Evolutionary conservation across 2,797 vertebrate species (phyloP), one percentile per base, ranked within the genome.

Genomic region (Loris lydekkerianus): DNA sequence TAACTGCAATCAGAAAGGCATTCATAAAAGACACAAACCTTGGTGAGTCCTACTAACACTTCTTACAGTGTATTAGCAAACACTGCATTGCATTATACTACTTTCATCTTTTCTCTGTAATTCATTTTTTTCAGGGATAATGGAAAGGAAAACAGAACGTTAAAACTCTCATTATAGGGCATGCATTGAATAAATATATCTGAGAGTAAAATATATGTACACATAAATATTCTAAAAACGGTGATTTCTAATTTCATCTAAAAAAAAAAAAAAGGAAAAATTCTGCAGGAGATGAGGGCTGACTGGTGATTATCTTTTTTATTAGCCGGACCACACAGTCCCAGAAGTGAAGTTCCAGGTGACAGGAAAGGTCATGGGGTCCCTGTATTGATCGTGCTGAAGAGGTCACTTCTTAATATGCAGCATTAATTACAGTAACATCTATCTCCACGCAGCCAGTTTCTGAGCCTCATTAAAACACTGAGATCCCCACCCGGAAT

Each of bases 81-180:
- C 63, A 86, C 86, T 1, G 0, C 20, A 21, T 53, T 5, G 0
- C 37, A 49, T 78, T 63, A 21, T 20, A 61, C 29, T 34, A 10
- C 85, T 93, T 92, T 81, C 37, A 96, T 94, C 86, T 95, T 95
- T 91, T 91, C 82, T 89, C 89, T 31, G 58, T 95, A 86, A 97
- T 92, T 95, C 93, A 90, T 93, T 95, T 92, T 95, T 97, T 93
- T 96, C 87, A 58, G 87, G 70, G 94, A 97, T 87, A 97, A 97
- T 96, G 70, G 93, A 82, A 97, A 91, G 92, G 90, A 94, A 96
- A 96, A 95, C 82, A 94, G 76, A 88, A 96, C 95, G 87, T 93
- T 82, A 72, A 96, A 97, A 87, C 70, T 91, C 96, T 95, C 93
- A 93, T 93, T 94, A 86, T 0, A 31, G 80, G 95, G 81, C 31